Conservation (phyloP, 2,888 invertebrate species). For the Pteria penguin region DNA sequence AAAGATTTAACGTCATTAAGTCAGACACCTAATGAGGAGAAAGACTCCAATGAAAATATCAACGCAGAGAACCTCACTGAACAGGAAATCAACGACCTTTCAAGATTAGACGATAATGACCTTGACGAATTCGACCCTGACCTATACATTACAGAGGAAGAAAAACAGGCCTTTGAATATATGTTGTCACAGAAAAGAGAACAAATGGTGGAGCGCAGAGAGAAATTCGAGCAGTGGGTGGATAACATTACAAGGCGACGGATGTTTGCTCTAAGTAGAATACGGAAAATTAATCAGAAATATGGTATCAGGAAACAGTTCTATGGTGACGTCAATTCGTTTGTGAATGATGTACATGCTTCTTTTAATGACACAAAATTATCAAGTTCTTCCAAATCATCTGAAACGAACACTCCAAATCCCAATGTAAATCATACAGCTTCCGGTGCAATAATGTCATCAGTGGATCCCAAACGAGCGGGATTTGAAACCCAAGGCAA, state of each 20-base stretch:
- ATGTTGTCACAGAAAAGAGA: constrained; percentile 34
- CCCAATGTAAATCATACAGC: too few species aligned
- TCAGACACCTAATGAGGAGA: background rate
- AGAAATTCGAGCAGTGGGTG: constrained; percentile 42
- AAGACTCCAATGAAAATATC: background rate
- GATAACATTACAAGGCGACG: constrained; percentile 33
- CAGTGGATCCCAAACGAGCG: too few species aligned
- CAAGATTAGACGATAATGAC: constrained; percentile 19
- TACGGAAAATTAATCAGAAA: constrained; percentile 31
- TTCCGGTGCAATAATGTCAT: too few species aligned
- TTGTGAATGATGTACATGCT: constrained; percentile 25
- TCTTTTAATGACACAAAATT: too few species aligned
- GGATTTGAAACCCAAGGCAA: background rate
- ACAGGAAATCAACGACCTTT: background rate
- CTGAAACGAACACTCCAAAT: too few species aligned
- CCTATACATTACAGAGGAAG: constrained; percentile 41
- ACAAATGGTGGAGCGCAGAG: constrained; percentile 21
- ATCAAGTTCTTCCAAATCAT: too few species aligned
- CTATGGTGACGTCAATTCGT: constrained; percentile 26
- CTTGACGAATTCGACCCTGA: constrained; percentile 41
- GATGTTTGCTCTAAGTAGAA: constrained; percentile 43
- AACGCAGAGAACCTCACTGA: background rate
- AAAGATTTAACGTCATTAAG: background rate
- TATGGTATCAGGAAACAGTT: constrained; percentile 21
- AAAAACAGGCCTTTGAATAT: constrained; percentile 37